These are phyloP conservation scores for Spongilla lacustris DNA, from an alignment of 37 sponge, comb jelly and placozoan genomes.

Conservation along the genomic window DNA sequence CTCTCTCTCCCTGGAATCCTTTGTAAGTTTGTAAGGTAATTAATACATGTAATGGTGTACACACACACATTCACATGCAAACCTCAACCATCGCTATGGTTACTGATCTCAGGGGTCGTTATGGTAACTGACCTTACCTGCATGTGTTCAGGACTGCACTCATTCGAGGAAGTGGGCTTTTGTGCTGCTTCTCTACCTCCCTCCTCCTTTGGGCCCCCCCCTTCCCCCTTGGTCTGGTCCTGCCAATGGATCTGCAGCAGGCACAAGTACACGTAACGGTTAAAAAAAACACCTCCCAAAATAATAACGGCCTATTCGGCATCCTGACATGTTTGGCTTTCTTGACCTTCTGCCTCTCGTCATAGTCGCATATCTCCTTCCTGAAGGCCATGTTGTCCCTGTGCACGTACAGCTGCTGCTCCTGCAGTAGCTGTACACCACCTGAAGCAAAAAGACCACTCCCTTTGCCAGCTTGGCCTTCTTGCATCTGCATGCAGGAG, in stretches of 20 bases:
- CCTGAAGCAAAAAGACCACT: neutral
- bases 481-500: too few relatives aligned
- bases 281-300: too few relatives aligned
- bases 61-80: too few relatives aligned
- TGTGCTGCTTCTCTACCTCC: too few relatives aligned
- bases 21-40: too few relatives aligned
- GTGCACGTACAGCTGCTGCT: constrained; percentile 6
- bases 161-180: neutral
- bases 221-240: neutral
- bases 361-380: constrained; percentile 34
- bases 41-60: too few relatives aligned
- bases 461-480: neutral
- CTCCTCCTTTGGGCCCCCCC: too few relatives aligned
- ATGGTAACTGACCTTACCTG: neutral
- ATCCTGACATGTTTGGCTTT: neutral
- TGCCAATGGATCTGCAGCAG: neutral
- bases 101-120: too few relatives aligned
- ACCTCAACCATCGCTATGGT: too few relatives aligned
- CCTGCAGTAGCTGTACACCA: neutral
- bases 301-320: too few relatives aligned
- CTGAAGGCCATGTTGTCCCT: constrained; percentile 18
- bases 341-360: constrained; percentile 5
- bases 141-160: constrained; percentile 14
- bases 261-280: too few relatives aligned
- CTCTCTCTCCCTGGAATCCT: too few relatives aligned